Base-by-base conservation (phyloP, 2,888 invertebrate species). In the Drosophila monieri region DNA sequence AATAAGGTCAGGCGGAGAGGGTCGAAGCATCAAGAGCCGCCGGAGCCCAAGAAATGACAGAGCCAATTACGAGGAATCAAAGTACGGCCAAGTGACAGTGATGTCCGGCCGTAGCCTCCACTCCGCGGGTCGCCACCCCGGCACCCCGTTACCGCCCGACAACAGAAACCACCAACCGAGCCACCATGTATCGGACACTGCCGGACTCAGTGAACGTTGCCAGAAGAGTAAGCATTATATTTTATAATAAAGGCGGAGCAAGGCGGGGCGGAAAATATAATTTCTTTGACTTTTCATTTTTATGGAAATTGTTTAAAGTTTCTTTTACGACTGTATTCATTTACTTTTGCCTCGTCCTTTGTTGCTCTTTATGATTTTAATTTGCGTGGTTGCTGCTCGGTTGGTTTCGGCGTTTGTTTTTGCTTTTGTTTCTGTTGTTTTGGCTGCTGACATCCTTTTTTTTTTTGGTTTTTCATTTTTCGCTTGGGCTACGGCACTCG, bases 261-360 rank as follows among this genome's bases (percentile, higher is more conserved):
- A 51, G 43, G 37, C 23, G 37, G 18, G 53, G 27, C 44, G 8
- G 9, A 21, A 30, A 55, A 80, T 80, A 79, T 77, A 74, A 84
- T 71, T 80, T 77, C 72, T 67, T 74, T 77, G 79, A 77, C 77
- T 85, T 85, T 83, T 72, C 72, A 80, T 85, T 84, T 83, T 84
- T 84, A 85, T 85, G 85, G 76, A 85, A 85, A 83, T 85, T 78
- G 83, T 74, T 85, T 55, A 85, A 74, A 84, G 76, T 77, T 74
- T 61, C 44, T 65, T 72, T 69, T 70, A 69, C 62, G 69, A 52
- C 51, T 72, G 71, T 83, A 77, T 80, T 83, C 78, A 83, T 85
- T 75, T 76, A 66, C 77, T 71, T 81, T 72, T 43, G 51, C 44
- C 57, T 61, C 47, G 49, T 47, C 46, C 54, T 48, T 70, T 65